A percentile compares a stretch with the other conserved stretches of the same genome.
These are phyloP conservation scores for Dipus sagitta DNA, from an alignment of 2,797 vertebrate genomes.

Conservation along the genomic window DNA sequence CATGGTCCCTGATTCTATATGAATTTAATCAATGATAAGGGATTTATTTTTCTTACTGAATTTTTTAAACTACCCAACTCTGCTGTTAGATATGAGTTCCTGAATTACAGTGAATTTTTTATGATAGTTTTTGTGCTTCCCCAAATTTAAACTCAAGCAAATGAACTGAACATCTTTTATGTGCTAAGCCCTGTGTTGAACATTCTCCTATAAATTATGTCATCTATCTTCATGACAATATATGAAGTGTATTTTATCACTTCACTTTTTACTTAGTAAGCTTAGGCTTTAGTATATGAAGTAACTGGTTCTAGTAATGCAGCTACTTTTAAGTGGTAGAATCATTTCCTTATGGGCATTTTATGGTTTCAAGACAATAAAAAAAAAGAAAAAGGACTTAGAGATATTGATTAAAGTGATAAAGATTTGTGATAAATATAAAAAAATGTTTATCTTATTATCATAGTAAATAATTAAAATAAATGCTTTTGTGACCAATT, in stretches of 20 bases:
- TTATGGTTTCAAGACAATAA: slow-evolving; percentile 32
- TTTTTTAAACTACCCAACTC: background rate
- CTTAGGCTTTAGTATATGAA: background rate
- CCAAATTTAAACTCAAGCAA: slow-evolving; percentile 32
- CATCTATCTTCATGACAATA: slow-evolving; percentile 9
- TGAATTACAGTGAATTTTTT: slow-evolving; percentile 53
- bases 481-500: background rate
- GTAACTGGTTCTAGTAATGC: slow-evolving; percentile 4
- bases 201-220: background rate
- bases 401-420: slow-evolving; percentile 40
- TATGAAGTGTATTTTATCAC: background rate
- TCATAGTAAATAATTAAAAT: background rate
- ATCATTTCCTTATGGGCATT: background rate
- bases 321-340: background rate
- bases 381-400: background rate
- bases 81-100: slow-evolving; percentile 21
- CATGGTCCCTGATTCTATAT: background rate
- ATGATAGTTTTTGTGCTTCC: background rate
- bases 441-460: background rate
- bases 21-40: slow-evolving; percentile 51
- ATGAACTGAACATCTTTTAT: slow-evolving; percentile 40
- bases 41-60: slow-evolving; percentile 9
- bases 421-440: background rate
- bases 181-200: background rate
- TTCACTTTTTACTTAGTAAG: slow-evolving; percentile 47